phyloP scores from a whole-genome alignment of 2,888 invertebrate species.

The Drosophila infuscata region DNA sequence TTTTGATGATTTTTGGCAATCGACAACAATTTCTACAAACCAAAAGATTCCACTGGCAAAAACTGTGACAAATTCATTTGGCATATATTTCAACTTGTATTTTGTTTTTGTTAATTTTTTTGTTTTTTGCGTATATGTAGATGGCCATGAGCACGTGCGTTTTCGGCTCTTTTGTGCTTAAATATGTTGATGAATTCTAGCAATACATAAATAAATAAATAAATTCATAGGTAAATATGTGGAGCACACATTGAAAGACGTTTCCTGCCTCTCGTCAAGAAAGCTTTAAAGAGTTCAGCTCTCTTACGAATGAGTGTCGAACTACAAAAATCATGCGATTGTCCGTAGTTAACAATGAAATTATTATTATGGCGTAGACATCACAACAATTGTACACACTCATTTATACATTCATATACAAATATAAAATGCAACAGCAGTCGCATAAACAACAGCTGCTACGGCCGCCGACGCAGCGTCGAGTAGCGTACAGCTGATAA shows the following conservation, averaged over 20 bases:
- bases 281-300: constrained; percentile 20
- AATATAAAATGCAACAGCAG: constrained; percentile 24
- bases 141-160: constrained; percentile 64
- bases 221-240: constrained; percentile 9
- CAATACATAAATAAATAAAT: constrained; percentile 13
- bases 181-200: constrained; percentile 32
- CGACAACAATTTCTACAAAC: constrained; percentile 49
- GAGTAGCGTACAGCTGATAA: constrained; percentile 71
- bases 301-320: constrained; percentile 21
- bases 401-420: not conserved
- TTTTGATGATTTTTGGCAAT: constrained; percentile 64
- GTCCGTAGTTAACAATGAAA: constrained; percentile 29
- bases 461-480: constrained; percentile 23
- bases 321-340: not conserved
- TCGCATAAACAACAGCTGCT: constrained; percentile 60
- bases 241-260: constrained; percentile 8
- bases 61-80: constrained; percentile 61
- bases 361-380: constrained; percentile 16
- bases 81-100: constrained; percentile 9
- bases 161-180: constrained; percentile 10
- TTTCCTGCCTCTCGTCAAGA: constrained; percentile 55
- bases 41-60: constrained; percentile 53
- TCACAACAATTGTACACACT: constrained; percentile 21
- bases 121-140: constrained; percentile 29
- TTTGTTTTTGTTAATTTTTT: constrained; percentile 4